phyloP scores from a whole-genome alignment of 1,140 invertebrate genomes.

The Drosophila arawakana region DNA sequence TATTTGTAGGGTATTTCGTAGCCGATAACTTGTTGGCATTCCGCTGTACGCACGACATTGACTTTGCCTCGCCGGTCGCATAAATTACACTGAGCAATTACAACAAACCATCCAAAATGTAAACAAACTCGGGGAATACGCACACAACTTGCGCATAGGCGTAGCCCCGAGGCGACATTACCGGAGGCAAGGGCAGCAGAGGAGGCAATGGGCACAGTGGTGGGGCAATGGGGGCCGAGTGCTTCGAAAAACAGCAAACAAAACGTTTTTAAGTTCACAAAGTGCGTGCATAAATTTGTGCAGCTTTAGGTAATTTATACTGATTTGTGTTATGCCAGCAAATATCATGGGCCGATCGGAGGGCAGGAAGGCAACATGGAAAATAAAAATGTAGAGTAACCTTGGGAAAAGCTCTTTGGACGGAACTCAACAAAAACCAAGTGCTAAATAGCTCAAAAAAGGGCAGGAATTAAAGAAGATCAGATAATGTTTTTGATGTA shows the following conservation, averaged over 20 bases:
- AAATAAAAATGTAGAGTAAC: constrained; percentile 4
- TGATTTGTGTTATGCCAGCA: constrained; percentile 19
- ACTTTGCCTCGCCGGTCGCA: constrained; percentile 68
- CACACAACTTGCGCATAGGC: constrained; percentile 28
- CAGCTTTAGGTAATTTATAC: constrained; percentile 39
- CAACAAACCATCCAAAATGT: constrained; percentile 48
- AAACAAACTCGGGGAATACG: constrained; percentile 48
- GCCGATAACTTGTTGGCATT: neutral
- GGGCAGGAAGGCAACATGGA: neutral
- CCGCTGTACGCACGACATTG: constrained; percentile 57
- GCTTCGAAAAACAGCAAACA: constrained; percentile 18
- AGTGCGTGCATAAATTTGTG: constrained; percentile 53
- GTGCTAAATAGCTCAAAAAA: neutral
- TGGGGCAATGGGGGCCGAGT: neutral
- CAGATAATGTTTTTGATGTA: no score
- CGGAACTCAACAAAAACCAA: neutral
- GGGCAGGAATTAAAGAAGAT: no score
- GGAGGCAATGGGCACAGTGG: neutral
- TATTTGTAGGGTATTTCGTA: no score
- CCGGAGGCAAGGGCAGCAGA: neutral
- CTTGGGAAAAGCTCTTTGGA: neutral
- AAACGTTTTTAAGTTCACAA: constrained; percentile 49
- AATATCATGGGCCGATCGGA: neutral
- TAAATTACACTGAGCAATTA: constrained; percentile 74
- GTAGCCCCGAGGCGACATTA: constrained; percentile 5